Evolutionary conservation across 2,888 invertebrate species (phyloP).

Genomic region (Cryptosula pallasiana): DNA sequence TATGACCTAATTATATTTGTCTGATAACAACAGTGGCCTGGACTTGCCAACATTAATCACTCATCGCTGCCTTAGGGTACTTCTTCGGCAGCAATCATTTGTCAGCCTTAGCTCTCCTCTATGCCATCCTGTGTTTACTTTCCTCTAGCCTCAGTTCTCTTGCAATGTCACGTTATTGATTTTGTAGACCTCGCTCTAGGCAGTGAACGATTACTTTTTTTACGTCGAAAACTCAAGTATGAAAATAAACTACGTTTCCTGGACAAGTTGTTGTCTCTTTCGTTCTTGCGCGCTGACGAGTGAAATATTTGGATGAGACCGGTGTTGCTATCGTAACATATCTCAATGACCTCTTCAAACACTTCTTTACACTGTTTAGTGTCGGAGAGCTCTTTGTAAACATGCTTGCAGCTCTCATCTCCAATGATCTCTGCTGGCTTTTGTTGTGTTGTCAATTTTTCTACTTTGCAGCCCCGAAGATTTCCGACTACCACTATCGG

Average conservation of each 20-base stretch:
- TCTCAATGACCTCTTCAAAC: conserved; percentile 12
- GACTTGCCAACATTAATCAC: too few species aligned
- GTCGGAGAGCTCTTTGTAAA: not conserved
- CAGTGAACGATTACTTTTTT: not conserved
- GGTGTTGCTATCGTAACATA: conserved; percentile 6
- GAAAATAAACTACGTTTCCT: not conserved
- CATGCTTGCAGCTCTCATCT: conserved; percentile 10
- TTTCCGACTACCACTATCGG: conserved; percentile 22
- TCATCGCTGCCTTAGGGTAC: too few species aligned
- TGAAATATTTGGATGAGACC: not conserved
- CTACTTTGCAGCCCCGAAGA: not conserved
- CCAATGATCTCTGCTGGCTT: not conserved
- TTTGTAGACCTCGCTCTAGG: not conserved
- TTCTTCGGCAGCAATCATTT: too few species aligned
- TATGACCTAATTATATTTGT: too few species aligned
- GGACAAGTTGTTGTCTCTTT: not conserved
- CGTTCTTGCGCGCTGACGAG: not conserved
- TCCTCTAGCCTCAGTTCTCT: too few species aligned
- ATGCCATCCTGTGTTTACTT: too few species aligned
- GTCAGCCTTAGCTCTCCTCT: too few species aligned
- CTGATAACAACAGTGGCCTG: too few species aligned
- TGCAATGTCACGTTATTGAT: not conserved
- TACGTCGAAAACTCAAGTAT: not conserved
- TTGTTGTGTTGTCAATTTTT: not conserved
- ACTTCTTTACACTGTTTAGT: not conserved